phyloP scores from a whole-genome alignment of 1,140 invertebrate genomes.

The Bombus consobrinus region DNA sequence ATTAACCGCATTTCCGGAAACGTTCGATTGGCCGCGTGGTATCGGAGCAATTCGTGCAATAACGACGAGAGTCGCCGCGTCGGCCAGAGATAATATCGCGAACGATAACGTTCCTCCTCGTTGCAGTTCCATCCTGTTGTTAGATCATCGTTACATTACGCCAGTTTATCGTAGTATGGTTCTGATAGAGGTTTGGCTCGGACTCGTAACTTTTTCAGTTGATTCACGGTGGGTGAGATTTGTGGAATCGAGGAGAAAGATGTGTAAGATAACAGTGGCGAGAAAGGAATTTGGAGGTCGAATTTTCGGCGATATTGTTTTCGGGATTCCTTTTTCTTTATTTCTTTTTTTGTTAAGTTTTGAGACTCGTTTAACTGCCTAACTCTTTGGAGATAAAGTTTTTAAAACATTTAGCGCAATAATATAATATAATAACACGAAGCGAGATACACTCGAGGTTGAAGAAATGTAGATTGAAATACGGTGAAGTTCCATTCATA shows the following conservation, averaged over 20 bases:
- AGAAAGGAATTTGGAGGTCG: accelerated
- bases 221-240: not conserved
- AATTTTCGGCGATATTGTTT: not conserved
- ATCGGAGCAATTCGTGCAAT: conserved; percentile 23
- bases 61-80: not conserved
- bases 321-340: not conserved
- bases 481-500: too few relatives aligned
- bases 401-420: too few relatives aligned
- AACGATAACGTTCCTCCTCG: not conserved
- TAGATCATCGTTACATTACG: too few relatives aligned
- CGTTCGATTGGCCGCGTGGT: conserved; percentile 13
- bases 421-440: too few relatives aligned
- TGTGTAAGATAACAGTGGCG: not conserved
- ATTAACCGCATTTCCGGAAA: conserved; percentile 53
- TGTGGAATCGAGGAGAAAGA: not conserved
- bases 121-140: not conserved
- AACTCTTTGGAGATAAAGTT: too few relatives aligned
- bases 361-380: not conserved
- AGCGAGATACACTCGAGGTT: too few relatives aligned
- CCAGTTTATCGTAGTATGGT: not conserved
- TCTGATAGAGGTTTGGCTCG: not conserved
- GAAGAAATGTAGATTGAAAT: too few relatives aligned
- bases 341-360: not conserved
- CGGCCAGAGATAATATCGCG: not conserved
- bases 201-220: not conserved